These are phyloP conservation scores for Leptinotarsa undecemlineata DNA, from an alignment of 1,140 invertebrate species.

Conservation along the genomic window DNA sequence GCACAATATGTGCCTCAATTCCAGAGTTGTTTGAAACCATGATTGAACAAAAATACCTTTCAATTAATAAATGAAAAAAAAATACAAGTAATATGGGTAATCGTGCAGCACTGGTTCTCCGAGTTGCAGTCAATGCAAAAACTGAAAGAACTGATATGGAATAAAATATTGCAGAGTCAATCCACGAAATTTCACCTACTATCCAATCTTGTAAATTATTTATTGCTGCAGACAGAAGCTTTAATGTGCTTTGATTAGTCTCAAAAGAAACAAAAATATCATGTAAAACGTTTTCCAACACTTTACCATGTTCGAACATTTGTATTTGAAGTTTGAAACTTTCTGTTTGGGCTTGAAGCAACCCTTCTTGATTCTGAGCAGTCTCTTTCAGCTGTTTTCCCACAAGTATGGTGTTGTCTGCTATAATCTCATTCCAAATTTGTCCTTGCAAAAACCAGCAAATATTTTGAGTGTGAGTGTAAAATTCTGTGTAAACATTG, in stretches of 20 bases:
- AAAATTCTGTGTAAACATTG: slow-evolving; percentile 68
- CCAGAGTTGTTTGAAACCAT: slow-evolving; percentile 18
- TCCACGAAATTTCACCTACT: slow-evolving; percentile 54
- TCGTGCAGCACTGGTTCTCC: slow-evolving; percentile 42
- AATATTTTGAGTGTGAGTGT: slow-evolving; percentile 70
- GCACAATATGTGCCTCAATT: slow-evolving; percentile 24
- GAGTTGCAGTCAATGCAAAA: slow-evolving; percentile 45
- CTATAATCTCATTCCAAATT: slow-evolving; percentile 68
- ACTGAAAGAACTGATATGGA: slow-evolving; percentile 38
- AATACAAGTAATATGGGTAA: slow-evolving; percentile 46
- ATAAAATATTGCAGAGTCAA: slow-evolving; percentile 53
- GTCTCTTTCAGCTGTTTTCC: slow-evolving; percentile 49
- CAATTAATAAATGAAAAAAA: slow-evolving; percentile 41
- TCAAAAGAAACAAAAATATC: slow-evolving; percentile 45
- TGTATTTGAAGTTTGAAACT: slow-evolving; percentile 62
- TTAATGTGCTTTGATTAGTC: slow-evolving; percentile 48
- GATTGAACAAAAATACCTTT: slow-evolving; percentile 47
- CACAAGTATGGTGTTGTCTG: slow-evolving; percentile 54
- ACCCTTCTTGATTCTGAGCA: slow-evolving; percentile 48
- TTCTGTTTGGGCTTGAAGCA: slow-evolving; percentile 62
- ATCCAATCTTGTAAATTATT: slow-evolving; percentile 51
- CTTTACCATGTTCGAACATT: slow-evolving; percentile 59
- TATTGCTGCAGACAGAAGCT: slow-evolving; percentile 42
- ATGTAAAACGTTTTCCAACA: slow-evolving; percentile 54
- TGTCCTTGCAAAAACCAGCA: slow-evolving; percentile 70